Evolutionary conservation across 2,888 invertebrate genomes (phyloP).

Genomic region (Trimorus sp.): DNA sequence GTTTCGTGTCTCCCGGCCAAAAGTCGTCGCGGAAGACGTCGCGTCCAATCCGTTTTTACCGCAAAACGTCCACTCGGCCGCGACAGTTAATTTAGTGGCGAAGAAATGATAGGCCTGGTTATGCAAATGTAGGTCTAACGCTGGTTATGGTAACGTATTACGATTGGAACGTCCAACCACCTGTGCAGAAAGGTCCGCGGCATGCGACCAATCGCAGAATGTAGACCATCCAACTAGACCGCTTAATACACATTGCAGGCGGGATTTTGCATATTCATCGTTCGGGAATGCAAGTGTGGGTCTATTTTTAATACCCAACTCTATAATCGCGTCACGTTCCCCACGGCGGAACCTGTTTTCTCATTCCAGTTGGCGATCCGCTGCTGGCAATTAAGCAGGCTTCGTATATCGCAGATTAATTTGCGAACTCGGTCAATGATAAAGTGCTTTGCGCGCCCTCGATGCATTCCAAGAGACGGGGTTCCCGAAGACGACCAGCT

Average conservation of each 20-base stretch:
- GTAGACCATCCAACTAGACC: constrained; percentile 1
- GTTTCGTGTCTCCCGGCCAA: background rate
- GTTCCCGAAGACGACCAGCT: too few relatives aligned
- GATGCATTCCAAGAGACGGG: background rate
- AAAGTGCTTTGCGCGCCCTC: constrained; percentile 1
- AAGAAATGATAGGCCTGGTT: too few relatives aligned
- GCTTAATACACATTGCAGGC: constrained; percentile 3
- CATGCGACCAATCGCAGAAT: background rate
- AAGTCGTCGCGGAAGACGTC: too few relatives aligned
- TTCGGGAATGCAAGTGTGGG: constrained; percentile 17
- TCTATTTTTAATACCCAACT: constrained; percentile 36
- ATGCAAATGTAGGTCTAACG: too few relatives aligned
- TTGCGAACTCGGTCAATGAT: constrained; percentile 37
- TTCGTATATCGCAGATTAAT: constrained; percentile 31
- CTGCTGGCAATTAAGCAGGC: constrained; percentile 20
- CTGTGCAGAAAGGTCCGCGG: too few relatives aligned
- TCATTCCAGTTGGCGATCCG: constrained; percentile 20
- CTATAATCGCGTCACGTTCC: constrained; percentile 27
- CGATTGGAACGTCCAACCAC: too few relatives aligned
- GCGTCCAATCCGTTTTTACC: too few relatives aligned
- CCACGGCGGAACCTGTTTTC: constrained; percentile 30
- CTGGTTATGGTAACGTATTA: too few relatives aligned
- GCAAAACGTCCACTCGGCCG: too few relatives aligned
- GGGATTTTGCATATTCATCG: constrained; percentile 27
- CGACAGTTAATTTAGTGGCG: too few relatives aligned